Conservation (phyloP, 2,113 vertebrate species). For the Otolemur garnettii region DNA sequence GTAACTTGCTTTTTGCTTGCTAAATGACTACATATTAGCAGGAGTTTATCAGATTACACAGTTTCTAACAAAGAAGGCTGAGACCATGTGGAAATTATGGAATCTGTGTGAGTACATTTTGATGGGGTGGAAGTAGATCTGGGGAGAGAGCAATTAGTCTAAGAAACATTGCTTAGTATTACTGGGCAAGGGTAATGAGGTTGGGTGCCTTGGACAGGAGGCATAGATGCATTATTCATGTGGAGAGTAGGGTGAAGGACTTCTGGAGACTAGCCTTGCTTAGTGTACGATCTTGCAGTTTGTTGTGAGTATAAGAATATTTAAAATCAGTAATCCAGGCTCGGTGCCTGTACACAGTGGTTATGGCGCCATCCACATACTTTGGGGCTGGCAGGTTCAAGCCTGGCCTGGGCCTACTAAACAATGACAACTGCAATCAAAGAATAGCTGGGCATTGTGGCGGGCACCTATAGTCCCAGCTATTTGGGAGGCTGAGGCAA, state of each 20-base stretch:
- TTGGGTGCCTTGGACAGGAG: neutral
- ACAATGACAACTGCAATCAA: no score
- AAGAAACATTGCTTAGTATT: neutral
- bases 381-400: no score
- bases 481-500: no score
- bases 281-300: neutral
- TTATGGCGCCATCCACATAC: no score
- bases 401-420: no score
- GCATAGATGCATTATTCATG: neutral
- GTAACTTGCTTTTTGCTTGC: constrained; percentile 41
- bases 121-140: neutral
- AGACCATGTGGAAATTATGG: neutral
- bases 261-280: constrained; percentile 10
- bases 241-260: neutral
- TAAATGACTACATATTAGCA: neutral
- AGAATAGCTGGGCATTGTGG: no score
- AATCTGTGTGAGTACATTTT: neutral
- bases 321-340: no score
- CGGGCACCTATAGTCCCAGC: no score
- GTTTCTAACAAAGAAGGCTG: constrained; percentile 20
- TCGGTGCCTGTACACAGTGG: no score
- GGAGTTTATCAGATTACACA: constrained; percentile 27
- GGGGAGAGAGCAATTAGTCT: neutral
- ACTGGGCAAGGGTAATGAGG: neutral
- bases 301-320: neutral